Evolutionary conservation across 1,140 invertebrate species (phyloP), one percentile per base, ranked within the genome.

Genomic region (Drosophila albomicans): DNA sequence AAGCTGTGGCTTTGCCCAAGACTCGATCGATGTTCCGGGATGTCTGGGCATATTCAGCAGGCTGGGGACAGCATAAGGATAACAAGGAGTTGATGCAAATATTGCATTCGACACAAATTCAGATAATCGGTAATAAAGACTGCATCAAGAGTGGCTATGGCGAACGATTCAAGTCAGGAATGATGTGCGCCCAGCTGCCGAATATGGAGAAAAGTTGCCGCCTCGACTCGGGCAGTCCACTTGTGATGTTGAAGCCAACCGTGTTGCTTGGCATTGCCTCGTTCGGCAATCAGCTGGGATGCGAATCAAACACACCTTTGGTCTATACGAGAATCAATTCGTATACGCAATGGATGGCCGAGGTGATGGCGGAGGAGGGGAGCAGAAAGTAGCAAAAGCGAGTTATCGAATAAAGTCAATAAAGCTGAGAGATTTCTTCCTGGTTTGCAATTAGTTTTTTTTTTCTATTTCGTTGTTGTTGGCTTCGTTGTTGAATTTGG

Each of bases 161-260:
- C 20, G 30, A 43, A 1, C 41, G 25, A 13, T 51, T 77, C 7
- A 13, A 11, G 1, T 2, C 15, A 1, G 30, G 15, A 7, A 68
- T 74, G 70, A 28, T 74, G 10, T 78, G 75, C 1, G 52, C 28
- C 3, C 15, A 7, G 0, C 16, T 75, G 15, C 64, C 71, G 6
- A 41, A 46, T 0, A 28, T 7, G 41, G 71, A 75, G 16, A 52
- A 49, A 7, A 69, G 51, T 11, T 78, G 75, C 10, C 38, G 46
- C 25, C 45, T 78, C 0, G 58, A 75, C 46, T 78, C 75, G 16
- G 75, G 71, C 15, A 75, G 71, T 65, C 71, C 75, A 3, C n/a
- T 75, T 35, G 65, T 69, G 3, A 13, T 69, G 3, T 65, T 32
- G 16, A 5, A 28, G 2, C 7, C 35, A n/a, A 2, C 13, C 2